Base-by-base conservation (phyloP, 2,113 vertebrate species). In the Phalacrocorax carbo region DNA sequence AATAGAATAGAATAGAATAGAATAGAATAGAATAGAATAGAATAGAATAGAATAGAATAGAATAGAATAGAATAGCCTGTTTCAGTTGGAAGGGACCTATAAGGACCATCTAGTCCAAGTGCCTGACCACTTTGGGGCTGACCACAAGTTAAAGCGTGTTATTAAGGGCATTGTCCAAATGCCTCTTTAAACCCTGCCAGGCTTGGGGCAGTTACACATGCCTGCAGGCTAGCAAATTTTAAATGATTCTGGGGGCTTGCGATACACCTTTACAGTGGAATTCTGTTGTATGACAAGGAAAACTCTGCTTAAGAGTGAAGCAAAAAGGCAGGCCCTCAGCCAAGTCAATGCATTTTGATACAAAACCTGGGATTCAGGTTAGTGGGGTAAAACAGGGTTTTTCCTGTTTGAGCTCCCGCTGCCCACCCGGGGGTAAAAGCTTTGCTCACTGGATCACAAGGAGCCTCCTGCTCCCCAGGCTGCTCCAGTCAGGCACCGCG, bases 321-420 rank as follows among this genome's bases (percentile, higher is more conserved):
- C 3, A 26, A 52, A 92, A 68, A 29, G 22, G 12, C 3, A 6
- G 42, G 48, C 2, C 42, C 10, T 23, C 40, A 46, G 46, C 32
- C 70, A 34, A 52, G 8, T 8, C 77, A 13, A 1, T 4, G 18
- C 4, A 12, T 36, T 49, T 7, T 66, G 68, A 25, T 27, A 54
- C 5, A 36, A 77, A 58, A 27, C 4, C 5, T 7, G 30, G 66
- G 21, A 54, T 20, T 66, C 8, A 7, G 19, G 12, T 6, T 29
- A 22, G 4, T 0, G 54, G 48, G 27, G 70, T 60, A 32, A 69
- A 76, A 3, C 0, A 15, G 30, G 13, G 13, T 57, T 17, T 69
- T 73, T 78, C 11, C 87, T 15, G 5, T 26, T 12, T 1, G 4
- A 70, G 49, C 18, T 87, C 36, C 29, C 51, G 5, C 11, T 9